These are phyloP conservation scores for Falco berigora DNA, from an alignment of 2,797 vertebrate species.

Conservation along the genomic window DNA sequence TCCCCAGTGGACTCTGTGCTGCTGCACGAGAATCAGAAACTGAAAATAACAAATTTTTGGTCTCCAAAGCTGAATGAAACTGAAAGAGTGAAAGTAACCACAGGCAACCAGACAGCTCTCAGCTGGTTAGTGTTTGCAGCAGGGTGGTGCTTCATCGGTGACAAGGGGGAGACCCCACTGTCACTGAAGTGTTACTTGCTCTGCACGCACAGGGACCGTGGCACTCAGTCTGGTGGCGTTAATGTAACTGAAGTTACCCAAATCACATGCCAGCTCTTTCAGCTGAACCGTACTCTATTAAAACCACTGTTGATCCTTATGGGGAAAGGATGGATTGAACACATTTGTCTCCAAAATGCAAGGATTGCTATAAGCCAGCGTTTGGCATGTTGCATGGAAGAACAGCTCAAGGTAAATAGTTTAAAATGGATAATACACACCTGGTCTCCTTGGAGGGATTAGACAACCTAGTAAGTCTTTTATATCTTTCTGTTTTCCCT, in stretches of 20 bases:
- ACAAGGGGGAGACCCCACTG: background rate
- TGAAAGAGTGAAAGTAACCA: conserved; percentile 6
- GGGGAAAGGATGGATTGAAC: background rate
- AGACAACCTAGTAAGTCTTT: background rate
- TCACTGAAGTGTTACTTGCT: background rate
- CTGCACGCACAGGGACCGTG: fast-evolving
- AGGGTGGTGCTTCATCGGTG: background rate
- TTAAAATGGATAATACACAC: background rate
- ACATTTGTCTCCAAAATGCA: background rate
- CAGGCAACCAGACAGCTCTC: background rate
- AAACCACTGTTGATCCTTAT: background rate
- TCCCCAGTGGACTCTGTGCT: background rate
- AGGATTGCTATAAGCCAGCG: background rate
- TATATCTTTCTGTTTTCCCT: background rate
- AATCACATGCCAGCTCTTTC: background rate
- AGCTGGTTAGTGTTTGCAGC: background rate
- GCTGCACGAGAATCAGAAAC: background rate
- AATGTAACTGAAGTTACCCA: background rate
- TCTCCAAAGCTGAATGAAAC: background rate
- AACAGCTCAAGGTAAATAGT: background rate
- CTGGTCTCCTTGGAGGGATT: background rate
- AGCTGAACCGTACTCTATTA: fast-evolving
- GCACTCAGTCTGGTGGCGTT: background rate
- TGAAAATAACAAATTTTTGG: background rate
- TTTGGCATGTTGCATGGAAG: background rate